Percentiles rank a stretch among this genome's conserved stretches.
These are phyloP conservation scores for Dicyrtoma fusca DNA, from an alignment of 2,888 invertebrate genomes.

Conservation along the genomic window DNA sequence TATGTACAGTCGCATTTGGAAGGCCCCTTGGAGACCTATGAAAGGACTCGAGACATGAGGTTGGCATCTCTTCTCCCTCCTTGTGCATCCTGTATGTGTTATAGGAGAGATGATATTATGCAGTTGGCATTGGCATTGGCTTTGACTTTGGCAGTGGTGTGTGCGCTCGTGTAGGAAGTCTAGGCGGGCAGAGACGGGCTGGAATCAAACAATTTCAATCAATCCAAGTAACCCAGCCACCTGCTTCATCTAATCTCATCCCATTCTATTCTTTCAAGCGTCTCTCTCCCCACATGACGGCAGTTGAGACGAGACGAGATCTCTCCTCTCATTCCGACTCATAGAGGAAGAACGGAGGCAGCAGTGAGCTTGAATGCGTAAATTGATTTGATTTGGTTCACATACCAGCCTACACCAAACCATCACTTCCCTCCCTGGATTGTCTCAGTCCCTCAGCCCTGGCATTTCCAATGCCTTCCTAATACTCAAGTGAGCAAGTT, in stretches of 20 bases:
- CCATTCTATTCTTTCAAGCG: conserved; percentile 33
- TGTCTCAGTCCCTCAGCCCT: too few relatives aligned
- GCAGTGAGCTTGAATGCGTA: conserved; percentile 21
- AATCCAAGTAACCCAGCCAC: conserved; percentile 34
- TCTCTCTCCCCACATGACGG: not conserved
- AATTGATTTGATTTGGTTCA: conserved; percentile 29
- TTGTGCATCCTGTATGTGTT: too few relatives aligned
- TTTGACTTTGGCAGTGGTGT: not conserved
- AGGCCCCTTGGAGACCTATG: too few relatives aligned
- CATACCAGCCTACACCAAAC: conserved; percentile 21
- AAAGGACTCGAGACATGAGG: too few relatives aligned
- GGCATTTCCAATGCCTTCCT: too few relatives aligned
- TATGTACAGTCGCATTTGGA: too few relatives aligned
- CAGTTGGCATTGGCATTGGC: conserved; percentile 1
- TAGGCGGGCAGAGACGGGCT: conserved; percentile 17
- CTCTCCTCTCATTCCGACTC: not conserved
- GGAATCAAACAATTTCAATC: conserved; percentile 33
- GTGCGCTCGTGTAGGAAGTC: conserved; percentile 1
- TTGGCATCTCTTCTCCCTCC: too few relatives aligned
- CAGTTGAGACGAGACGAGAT: not conserved
- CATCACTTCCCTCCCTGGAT: conserved; percentile 3
- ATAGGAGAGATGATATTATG: too few relatives aligned
- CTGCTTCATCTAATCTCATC: conserved; percentile 39
- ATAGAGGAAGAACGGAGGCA: conserved; percentile 5
- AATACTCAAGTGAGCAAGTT: too few relatives aligned